Evolutionary conservation across 2,113 vertebrate species (phyloP).

Genomic region (Diphyllodes magnificus): DNA sequence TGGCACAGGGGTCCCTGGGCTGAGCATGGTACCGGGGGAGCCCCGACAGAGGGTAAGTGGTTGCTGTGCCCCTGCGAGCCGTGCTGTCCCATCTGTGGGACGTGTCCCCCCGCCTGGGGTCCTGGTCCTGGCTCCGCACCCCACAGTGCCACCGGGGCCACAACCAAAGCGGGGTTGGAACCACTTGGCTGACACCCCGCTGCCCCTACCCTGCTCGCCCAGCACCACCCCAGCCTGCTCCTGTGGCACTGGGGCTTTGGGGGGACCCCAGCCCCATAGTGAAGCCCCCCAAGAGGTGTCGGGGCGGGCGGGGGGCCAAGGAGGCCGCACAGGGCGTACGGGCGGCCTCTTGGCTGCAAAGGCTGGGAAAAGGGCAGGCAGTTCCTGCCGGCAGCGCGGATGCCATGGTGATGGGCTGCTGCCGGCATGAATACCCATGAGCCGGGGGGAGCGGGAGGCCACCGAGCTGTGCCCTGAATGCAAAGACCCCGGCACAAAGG

Average conservation of each 20-base stretch:
- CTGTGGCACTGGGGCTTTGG: accelerated
- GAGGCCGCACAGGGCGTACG: neutral
- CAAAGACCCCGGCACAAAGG: slow-evolving; percentile 24
- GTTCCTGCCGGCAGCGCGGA: slow-evolving; percentile 42
- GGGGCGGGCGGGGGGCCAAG: neutral
- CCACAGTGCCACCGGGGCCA: neutral
- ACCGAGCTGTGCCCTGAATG: slow-evolving; percentile 35
- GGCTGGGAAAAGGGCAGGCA: slow-evolving; percentile 64
- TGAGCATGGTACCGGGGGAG: accelerated
- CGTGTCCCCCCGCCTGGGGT: accelerated
- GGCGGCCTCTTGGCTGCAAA: slow-evolving; percentile 33
- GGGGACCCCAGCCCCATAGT: accelerated
- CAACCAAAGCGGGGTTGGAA: neutral
- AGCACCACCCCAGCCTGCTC: neutral
- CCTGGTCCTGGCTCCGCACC: neutral
- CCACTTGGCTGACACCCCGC: accelerated
- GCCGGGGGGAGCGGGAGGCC: slow-evolving; percentile 10
- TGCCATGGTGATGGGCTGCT: slow-evolving; percentile 60
- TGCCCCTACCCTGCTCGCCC: neutral
- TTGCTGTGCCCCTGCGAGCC: accelerated
- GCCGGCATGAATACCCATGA: slow-evolving; percentile 50
- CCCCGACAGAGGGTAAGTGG: accelerated
- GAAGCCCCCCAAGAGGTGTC: neutral
- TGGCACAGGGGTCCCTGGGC: accelerated
- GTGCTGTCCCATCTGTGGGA: neutral